Conservation (phyloP, 2,797 vertebrate genomes). For the Cryptoprocta ferox region DNA sequence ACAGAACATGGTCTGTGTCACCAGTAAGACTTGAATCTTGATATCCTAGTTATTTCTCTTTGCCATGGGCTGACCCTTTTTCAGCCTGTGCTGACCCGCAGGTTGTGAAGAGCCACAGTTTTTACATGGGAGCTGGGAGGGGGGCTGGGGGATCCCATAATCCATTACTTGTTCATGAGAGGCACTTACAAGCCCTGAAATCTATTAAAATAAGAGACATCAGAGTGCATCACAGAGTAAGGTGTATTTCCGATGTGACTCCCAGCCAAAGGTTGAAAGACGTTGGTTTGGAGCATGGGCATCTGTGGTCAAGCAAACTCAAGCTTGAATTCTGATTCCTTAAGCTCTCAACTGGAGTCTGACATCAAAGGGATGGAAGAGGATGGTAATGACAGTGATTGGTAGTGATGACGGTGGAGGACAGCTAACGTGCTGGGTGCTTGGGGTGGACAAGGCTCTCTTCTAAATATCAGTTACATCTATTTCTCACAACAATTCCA, state of each 20-base stretch:
- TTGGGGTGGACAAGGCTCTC: too few relatives aligned
- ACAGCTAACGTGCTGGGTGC: fast-evolving
- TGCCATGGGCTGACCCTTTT: neutral
- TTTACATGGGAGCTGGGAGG: neutral
- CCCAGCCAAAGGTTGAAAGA: neutral
- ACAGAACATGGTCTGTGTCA: neutral
- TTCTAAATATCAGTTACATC: neutral
- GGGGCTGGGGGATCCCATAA: neutral
- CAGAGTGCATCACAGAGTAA: neutral
- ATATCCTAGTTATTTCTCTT: neutral
- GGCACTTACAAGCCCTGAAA: neutral
- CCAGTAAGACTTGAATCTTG: neutral
- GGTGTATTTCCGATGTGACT: neutral
- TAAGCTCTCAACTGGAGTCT: neutral
- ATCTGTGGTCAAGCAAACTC: neutral
- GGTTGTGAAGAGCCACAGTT: neutral
- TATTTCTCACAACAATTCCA: too few relatives aligned
- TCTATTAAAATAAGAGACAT: neutral
- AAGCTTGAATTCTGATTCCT: neutral
- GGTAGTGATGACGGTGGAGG: fast-evolving
- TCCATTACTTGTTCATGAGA: neutral
- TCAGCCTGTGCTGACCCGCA: neutral
- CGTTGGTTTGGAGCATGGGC: neutral
- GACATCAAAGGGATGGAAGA: neutral
- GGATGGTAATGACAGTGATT: neutral